Conservation (phyloP, 1,140 invertebrate species). For the Rhysida immarginata region DNA sequence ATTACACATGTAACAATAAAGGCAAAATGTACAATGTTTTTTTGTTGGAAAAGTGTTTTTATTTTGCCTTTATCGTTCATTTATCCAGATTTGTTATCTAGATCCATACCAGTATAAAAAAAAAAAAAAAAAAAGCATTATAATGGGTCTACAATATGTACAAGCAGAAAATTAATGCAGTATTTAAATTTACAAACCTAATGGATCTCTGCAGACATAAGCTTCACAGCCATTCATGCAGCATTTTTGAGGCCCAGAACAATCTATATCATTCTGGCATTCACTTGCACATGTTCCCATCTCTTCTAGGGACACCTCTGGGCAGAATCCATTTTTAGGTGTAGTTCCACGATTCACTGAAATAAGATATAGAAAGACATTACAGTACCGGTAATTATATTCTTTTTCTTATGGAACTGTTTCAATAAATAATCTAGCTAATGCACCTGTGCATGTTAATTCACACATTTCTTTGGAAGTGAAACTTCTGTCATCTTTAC, state of each 20-base stretch:
- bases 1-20: no score
- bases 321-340: neutral
- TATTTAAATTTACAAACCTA: no score
- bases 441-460: slow-evolving; percentile 38
- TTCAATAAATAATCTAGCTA: no score
- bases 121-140: no score
- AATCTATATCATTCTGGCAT: slow-evolving; percentile 5
- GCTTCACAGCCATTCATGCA: slow-evolving; percentile 8
- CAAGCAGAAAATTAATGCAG: no score
- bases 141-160: no score
- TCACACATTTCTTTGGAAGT: neutral
- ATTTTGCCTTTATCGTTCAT: no score
- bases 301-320: neutral
- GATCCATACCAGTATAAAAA: no score
- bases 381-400: neutral
- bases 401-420: slow-evolving; percentile 11
- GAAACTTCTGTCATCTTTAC: slow-evolving; percentile 21
- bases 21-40: no score
- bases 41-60: no score
- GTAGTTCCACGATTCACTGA: neutral
- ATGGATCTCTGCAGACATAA: slow-evolving; percentile 4
- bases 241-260: slow-evolving; percentile 9
- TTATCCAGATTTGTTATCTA: no score
- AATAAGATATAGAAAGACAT: neutral
- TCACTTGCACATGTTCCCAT: slow-evolving; percentile 2